Conservation (phyloP, 2,888 invertebrate species). For the Nemotelus pantherinus region DNA sequence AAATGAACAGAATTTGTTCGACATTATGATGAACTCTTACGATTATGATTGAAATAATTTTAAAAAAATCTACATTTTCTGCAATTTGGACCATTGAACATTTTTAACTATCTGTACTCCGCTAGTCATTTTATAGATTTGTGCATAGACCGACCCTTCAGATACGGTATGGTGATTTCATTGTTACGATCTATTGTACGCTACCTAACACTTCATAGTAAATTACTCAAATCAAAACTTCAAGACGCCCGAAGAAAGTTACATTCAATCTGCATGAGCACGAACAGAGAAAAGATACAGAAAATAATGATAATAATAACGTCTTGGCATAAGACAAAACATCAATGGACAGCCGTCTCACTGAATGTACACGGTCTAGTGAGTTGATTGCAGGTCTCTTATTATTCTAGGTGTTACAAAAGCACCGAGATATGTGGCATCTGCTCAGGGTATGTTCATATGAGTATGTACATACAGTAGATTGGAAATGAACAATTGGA, state of each 20-base stretch:
- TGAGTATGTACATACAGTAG: too few species aligned
- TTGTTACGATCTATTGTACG: background rate
- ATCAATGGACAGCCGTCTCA: background rate
- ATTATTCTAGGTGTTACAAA: conserved; percentile 45
- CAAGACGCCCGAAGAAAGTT: background rate
- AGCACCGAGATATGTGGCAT: conserved; percentile 22
- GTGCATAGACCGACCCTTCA: background rate
- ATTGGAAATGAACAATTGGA: too few species aligned
- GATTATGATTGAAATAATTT: too few species aligned
- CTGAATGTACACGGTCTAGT: conserved; percentile 14
- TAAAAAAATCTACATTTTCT: too few species aligned
- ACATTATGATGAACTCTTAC: too few species aligned
- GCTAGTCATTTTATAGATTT: too few species aligned
- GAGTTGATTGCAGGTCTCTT: conserved; percentile 33
- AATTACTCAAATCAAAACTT: conserved; percentile 22
- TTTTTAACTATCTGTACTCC: too few species aligned
- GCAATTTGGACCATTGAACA: too few species aligned
- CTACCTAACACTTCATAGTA: conserved; percentile 7
- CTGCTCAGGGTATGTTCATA: background rate
- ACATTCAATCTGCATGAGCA: conserved; percentile 14
- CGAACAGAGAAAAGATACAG: conserved; percentile 4
- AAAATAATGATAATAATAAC: background rate
- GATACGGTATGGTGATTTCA: conserved; percentile 7
- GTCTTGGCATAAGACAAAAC: background rate
- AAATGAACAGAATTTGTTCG: too few species aligned